A percentile compares a stretch with the other conserved stretches of the same genome.
Evolutionary conservation across 2,888 invertebrate species (phyloP).

Genomic region (Lasioglossum vierecki): DNA sequence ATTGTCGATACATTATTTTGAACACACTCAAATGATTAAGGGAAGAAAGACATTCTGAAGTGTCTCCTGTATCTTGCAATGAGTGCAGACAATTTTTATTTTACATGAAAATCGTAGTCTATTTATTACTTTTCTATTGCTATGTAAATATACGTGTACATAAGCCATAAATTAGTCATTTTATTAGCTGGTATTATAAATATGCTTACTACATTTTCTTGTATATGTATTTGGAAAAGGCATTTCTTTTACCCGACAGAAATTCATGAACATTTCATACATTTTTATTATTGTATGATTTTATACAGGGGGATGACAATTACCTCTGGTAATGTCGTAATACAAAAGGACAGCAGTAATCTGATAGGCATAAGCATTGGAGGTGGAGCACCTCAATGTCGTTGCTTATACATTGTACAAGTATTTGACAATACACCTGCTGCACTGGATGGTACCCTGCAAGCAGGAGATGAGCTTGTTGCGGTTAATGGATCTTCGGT

Average conservation of each 20-base stretch:
- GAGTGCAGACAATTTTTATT: too few relatives aligned
- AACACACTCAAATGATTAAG: too few relatives aligned
- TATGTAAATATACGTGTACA: slow-evolving; percentile 1
- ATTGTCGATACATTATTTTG: too few relatives aligned
- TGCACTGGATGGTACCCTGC: slow-evolving; percentile 95
- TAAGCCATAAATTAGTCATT: neutral
- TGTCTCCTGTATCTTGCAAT: too few relatives aligned
- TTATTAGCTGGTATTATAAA: neutral
- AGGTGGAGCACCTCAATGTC: slow-evolving; percentile 97
- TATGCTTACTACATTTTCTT: slow-evolving; percentile 2
- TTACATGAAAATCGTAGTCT: neutral
- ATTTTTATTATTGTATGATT: slow-evolving; percentile 22
- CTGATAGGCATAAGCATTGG: slow-evolving; percentile 99
- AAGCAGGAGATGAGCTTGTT: slow-evolving; percentile 98
- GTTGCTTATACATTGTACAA: slow-evolving; percentile 99
- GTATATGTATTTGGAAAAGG: neutral
- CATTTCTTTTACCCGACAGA: neutral
- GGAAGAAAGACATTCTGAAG: too few relatives aligned
- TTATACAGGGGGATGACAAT: slow-evolving; percentile 97
- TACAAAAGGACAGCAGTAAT: slow-evolving; percentile 96
- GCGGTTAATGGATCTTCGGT: slow-evolving; percentile 96
- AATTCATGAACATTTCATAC: slow-evolving; percentile 19
- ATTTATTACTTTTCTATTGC: neutral
- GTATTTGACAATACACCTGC: slow-evolving; percentile 99
- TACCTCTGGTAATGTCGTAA: slow-evolving; percentile 95